A percentile compares a stretch with the other conserved stretches of the same genome.
These are phyloP conservation scores for Sphaerolaimus hirsutus DNA, from an alignment of 2,888 invertebrate genomes.

Conservation along the genomic window DNA sequence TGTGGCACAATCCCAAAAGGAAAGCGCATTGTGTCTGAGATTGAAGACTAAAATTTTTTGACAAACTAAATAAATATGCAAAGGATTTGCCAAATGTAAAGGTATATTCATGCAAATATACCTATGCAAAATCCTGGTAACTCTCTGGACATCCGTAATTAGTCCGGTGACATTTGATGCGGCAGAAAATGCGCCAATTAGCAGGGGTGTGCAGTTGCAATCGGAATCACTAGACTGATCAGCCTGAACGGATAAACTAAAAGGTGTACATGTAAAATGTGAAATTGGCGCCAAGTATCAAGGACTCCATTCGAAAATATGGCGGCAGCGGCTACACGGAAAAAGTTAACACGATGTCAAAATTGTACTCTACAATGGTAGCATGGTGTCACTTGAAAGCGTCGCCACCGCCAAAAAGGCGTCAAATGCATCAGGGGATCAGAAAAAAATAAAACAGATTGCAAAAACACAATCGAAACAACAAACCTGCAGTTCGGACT, in stretches of 20 bases:
- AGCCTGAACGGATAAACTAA: no score
- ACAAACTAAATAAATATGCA: neutral
- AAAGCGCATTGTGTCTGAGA: conserved; percentile 41
- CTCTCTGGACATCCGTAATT: conserved; percentile 54
- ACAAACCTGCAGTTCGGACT: neutral
- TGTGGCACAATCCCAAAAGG: conserved; percentile 70
- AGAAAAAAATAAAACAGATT: neutral
- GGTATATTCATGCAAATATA: conserved; percentile 19
- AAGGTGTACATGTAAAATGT: no score
- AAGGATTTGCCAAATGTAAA: neutral
- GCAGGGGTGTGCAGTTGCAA: no score
- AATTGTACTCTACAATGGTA: no score
- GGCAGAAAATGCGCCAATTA: conserved; percentile 62
- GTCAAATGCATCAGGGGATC: neutral
- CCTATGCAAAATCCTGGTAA: conserved; percentile 52
- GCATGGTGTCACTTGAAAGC: no score
- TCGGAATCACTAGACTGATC: no score
- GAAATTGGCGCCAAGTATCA: no score
- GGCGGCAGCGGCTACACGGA: no score
- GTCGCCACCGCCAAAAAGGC: neutral
- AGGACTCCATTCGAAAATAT: no score
- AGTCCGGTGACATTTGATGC: conserved; percentile 70
- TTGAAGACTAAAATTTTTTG: neutral
- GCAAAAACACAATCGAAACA: neutral
- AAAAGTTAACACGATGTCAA: no score